Evolutionary conservation across 2,888 invertebrate species (phyloP).

Genomic region (Cephus sareptanus): DNA sequence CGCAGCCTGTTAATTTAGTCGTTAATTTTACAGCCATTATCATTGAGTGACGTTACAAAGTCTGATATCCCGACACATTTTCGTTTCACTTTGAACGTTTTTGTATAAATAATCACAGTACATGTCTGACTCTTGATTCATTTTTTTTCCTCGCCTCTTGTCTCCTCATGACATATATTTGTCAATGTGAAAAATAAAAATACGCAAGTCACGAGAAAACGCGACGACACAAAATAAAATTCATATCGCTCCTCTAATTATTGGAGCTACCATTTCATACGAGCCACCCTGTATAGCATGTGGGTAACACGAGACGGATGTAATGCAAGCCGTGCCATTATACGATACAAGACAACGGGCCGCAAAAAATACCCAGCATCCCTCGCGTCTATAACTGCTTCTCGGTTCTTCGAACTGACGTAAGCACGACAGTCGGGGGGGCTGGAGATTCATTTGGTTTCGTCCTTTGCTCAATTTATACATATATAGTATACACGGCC

Average conservation of each 20-base stretch:
- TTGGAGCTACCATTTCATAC: neutral
- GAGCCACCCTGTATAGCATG: neutral
- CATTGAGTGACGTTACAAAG: neutral
- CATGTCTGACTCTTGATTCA: neutral
- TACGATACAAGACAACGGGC: constrained; percentile 51
- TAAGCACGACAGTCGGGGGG: neutral
- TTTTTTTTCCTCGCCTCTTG: neutral
- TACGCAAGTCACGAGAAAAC: neutral
- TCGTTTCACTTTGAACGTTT: neutral
- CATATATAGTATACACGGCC: neutral
- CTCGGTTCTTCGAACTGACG: constrained; percentile 27
- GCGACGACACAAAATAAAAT: neutral
- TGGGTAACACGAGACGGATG: constrained; percentile 62
- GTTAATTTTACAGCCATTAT: neutral
- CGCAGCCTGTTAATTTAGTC: neutral
- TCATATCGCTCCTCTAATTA: neutral
- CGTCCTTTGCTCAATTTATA: constrained; percentile 9
- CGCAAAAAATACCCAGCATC: constrained; percentile 49
- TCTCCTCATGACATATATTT: neutral
- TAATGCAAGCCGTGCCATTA: constrained; percentile 64
- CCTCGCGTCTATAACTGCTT: constrained; percentile 34
- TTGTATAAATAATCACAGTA: neutral
- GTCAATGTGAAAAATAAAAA: neutral
- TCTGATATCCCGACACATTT: neutral
- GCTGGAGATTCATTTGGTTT: neutral